phyloP scores from a whole-genome alignment of 2,113 vertebrate genomes.

The Sitta europaea region DNA sequence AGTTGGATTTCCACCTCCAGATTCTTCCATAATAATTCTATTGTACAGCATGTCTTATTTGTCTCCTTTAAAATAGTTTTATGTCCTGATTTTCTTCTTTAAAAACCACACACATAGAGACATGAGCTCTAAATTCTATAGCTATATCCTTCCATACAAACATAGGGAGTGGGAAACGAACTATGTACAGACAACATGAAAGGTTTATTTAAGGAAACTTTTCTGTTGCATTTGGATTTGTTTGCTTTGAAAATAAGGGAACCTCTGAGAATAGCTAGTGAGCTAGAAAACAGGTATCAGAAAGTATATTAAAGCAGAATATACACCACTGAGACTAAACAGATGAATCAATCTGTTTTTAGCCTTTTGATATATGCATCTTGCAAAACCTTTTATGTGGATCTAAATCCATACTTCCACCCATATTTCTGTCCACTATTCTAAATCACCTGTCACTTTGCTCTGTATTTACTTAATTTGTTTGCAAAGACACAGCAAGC shows the following conservation, averaged over 20 bases:
- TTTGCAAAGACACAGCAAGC: neutral
- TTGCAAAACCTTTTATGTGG: neutral
- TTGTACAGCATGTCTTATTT: neutral
- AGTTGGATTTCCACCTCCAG: slow-evolving; percentile 16
- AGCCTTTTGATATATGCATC: neutral
- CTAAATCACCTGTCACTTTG: neutral
- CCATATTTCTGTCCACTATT: neutral
- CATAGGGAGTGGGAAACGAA: neutral
- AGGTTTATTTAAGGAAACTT: neutral
- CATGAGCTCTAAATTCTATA: neutral
- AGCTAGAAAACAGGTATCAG: neutral
- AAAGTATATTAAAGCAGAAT: neutral
- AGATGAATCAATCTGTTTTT: neutral
- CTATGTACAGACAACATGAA: neutral
- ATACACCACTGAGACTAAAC: neutral
- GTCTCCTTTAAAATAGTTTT: neutral
- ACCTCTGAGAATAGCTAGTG: neutral
- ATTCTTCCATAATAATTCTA: slow-evolving; percentile 1
- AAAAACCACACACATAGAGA: neutral
- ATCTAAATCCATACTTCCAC: neutral
- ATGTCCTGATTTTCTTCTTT: neutral
- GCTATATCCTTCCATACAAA: neutral
- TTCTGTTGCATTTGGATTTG: neutral
- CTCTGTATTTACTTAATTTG: neutral
- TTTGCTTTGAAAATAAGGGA: neutral